These are phyloP conservation scores for Neopipo cinnamomea DNA, from an alignment of 2,113 vertebrate species.

Conservation along the genomic window DNA sequence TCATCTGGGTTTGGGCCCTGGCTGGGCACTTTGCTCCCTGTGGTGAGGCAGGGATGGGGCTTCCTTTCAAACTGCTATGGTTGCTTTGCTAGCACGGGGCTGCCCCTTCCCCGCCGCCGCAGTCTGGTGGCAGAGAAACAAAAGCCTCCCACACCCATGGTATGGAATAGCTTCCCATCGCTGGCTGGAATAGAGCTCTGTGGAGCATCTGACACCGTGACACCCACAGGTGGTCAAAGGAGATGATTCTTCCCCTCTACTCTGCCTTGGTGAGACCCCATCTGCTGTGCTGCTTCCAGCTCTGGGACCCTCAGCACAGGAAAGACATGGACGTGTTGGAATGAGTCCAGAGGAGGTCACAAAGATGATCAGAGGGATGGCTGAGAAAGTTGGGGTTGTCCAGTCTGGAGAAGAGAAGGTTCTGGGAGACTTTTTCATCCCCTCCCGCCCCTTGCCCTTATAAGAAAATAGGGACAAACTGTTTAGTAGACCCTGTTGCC, in stretches of 20 bases:
- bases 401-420: background rate
- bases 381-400: background rate
- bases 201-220: background rate
- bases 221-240: background rate
- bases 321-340: background rate
- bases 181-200: background rate
- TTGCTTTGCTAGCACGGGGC: background rate
- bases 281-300: background rate
- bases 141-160: background rate
- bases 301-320: background rate
- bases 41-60: background rate
- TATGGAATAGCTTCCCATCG: background rate
- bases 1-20: background rate
- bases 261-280: background rate
- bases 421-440: background rate
- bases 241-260: background rate
- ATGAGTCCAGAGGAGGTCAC: background rate
- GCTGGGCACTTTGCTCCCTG: background rate
- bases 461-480: background rate
- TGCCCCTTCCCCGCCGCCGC: background rate
- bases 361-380: background rate
- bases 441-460: background rate
- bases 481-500: background rate
- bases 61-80: background rate
- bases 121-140: background rate